phyloP scores from a whole-genome alignment of 23 tunicate species.

The Trididemnum miniatum region DNA sequence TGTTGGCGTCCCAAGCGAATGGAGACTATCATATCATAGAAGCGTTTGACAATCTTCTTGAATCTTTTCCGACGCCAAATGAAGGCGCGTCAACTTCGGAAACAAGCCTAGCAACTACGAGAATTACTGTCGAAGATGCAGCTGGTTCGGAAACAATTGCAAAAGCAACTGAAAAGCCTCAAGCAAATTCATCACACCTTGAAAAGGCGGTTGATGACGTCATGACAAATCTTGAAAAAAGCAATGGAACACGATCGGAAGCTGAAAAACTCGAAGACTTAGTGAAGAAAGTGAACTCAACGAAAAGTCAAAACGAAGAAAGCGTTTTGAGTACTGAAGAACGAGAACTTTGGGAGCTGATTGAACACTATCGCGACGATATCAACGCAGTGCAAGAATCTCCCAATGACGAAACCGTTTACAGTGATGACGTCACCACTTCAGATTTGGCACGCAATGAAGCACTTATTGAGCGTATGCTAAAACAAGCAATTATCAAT shows the following conservation, averaged over 20 bases:
- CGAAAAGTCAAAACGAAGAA: not conserved
- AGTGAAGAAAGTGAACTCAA: no score
- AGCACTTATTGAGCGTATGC: no score
- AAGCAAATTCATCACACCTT: not conserved
- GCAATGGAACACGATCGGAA: not conserved
- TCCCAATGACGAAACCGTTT: not conserved
- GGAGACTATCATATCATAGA: not conserved
- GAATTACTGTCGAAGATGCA: not conserved
- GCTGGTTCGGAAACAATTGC: not conserved
- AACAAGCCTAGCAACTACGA: no score
- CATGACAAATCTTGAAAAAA: not conserved
- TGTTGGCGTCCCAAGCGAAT: not conserved
- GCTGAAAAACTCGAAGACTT: not conserved
- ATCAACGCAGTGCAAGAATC: not conserved
- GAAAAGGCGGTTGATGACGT: not conserved
- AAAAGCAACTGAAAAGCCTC: not conserved
- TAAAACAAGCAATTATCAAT: no score
- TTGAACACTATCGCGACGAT: not conserved
- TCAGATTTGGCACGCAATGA: no score
- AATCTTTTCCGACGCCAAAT: no score
- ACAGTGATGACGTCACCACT: no score
- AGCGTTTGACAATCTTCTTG: no score
- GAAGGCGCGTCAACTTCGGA: no score
- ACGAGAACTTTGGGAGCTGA: not conserved
- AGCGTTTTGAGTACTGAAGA: not conserved